Evolutionary conservation across 2,797 vertebrate genomes (phyloP).

Genomic region (Pantherophis alleghaniensis): DNA sequence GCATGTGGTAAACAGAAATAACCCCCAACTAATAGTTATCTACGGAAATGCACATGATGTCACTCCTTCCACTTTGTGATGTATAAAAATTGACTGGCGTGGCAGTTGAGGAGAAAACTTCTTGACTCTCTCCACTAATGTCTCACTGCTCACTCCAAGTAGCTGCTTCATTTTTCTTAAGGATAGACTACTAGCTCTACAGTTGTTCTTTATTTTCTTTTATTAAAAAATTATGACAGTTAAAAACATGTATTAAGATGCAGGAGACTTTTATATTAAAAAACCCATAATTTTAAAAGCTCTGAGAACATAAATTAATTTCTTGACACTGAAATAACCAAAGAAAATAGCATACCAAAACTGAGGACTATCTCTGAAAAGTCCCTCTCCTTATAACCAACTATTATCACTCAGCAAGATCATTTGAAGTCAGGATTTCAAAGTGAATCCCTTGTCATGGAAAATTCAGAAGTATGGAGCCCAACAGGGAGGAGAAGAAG

Average conservation of each 20-base stretch:
- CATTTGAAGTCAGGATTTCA: background rate
- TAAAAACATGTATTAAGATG: background rate
- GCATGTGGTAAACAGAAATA: background rate
- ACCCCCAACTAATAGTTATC: background rate
- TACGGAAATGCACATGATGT: background rate
- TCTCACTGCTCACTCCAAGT: background rate
- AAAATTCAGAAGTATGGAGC: background rate
- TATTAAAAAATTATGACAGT: background rate
- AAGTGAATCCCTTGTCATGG: background rate
- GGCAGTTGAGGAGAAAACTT: background rate
- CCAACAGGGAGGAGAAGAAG: background rate
- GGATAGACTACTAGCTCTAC: background rate
- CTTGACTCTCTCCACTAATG: background rate
- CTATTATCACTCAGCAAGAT: background rate
- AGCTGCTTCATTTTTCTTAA: background rate
- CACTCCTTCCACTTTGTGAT: background rate
- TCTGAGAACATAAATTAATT: background rate
- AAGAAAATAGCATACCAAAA: background rate
- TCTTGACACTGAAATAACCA: background rate
- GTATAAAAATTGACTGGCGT: background rate
- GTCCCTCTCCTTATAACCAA: background rate
- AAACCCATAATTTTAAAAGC: background rate
- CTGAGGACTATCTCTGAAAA: background rate
- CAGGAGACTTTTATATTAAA: background rate
- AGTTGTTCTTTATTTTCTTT: background rate